Percentiles rank a stretch among this genome's conserved stretches.
These are phyloP conservation scores for Amniataba percoides DNA, from an alignment of 2,797 vertebrate species.

Conservation along the genomic window DNA sequence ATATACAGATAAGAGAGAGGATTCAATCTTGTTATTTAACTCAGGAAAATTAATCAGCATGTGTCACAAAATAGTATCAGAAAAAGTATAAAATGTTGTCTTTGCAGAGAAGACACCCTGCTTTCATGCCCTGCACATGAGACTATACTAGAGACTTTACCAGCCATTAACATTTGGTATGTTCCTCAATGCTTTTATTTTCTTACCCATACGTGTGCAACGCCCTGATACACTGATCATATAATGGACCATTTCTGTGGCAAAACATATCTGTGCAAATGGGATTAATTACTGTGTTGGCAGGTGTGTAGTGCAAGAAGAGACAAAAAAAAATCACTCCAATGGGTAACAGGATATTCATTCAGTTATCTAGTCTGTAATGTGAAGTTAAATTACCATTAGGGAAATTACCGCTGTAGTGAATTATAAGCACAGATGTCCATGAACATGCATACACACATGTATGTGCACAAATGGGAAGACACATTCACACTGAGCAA, in stretches of 20 bases:
- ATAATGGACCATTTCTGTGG: not conserved
- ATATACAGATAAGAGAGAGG: not conserved
- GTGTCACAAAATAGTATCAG: no score
- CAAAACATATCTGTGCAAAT: not conserved
- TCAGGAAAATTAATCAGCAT: not conserved
- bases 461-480: not conserved
- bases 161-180: not conserved
- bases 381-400: no score
- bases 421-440: constrained; percentile 4
- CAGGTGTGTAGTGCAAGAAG: not conserved
- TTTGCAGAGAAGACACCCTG: no score
- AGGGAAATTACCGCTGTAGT: not conserved
- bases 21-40: not conserved
- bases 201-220: not conserved
- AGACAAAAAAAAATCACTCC: not conserved
- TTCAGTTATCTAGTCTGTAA: not conserved
- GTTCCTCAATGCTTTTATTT: not conserved
- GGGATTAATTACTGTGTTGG: not conserved
- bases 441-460: constrained; percentile 10
- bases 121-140: not conserved
- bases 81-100: no score
- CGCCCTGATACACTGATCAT: not conserved
- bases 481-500: constrained; percentile 13
- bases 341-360: not conserved
- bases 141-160: not conserved